These are phyloP conservation scores for Antennarius striatus DNA, from an alignment of 2,113 vertebrate genomes.

Conservation along the genomic window DNA sequence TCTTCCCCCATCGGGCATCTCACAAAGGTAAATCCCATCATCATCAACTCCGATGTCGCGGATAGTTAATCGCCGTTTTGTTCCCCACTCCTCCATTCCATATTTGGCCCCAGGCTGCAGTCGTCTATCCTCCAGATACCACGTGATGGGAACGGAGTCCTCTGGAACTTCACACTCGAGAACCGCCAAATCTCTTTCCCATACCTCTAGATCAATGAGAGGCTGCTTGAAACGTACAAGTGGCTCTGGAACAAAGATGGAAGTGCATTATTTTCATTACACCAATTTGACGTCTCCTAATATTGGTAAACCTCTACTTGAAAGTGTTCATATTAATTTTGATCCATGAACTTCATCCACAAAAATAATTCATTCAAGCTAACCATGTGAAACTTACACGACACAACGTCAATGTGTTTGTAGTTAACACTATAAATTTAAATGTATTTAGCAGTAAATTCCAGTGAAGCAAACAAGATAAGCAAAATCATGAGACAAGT, in stretches of 20 bases:
- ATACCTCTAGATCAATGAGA: conserved; percentile 90
- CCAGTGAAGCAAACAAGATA: conserved; percentile 59
- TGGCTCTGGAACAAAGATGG: conserved; percentile 81
- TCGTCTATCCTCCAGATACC: conserved; percentile 94
- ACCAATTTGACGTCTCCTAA: neutral
- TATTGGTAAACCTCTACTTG: neutral
- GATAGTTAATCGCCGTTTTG: conserved; percentile 89
- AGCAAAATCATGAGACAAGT: conserved; percentile 60
- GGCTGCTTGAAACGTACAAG: conserved; percentile 89
- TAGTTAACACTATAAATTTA: conserved; percentile 38
- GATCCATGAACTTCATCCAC: neutral
- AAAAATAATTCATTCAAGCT: neutral
- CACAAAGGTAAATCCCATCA: conserved; percentile 95
- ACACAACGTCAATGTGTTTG: conserved; percentile 4
- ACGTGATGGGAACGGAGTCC: conserved; percentile 89
- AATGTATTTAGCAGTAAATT: conserved; percentile 56
- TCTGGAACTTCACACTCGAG: conserved; percentile 96
- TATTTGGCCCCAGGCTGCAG: conserved; percentile 94
- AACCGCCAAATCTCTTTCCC: conserved; percentile 88
- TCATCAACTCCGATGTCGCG: conserved; percentile 89
- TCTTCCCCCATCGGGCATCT: conserved; percentile 93
- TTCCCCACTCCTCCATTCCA: conserved; percentile 91
- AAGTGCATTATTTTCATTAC: conserved; percentile 22
- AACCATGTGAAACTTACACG: neutral
- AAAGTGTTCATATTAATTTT: neutral